phyloP scores from a whole-genome alignment of 2,113 vertebrate genomes.

The Ceratotherium simum region DNA sequence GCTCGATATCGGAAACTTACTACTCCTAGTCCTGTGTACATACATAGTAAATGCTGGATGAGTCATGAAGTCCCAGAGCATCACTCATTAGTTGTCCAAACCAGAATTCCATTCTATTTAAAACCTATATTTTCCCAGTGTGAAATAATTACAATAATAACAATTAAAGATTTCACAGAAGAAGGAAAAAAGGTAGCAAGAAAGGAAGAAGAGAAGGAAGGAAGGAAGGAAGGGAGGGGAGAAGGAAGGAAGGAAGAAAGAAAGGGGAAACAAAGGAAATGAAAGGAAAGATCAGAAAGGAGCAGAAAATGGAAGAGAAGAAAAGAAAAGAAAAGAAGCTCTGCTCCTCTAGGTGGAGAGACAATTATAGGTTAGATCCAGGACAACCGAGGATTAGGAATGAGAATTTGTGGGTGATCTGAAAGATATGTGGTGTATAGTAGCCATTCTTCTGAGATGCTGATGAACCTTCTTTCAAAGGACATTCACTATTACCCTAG shows the following conservation, averaged over 20 bases:
- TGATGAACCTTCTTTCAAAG: not conserved
- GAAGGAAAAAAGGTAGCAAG: not conserved
- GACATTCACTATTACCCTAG: not conserved
- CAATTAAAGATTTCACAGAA: not conserved
- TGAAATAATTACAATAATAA: not conserved
- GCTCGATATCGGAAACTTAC: not conserved
- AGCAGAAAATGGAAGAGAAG: not conserved
- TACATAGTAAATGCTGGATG: not conserved
- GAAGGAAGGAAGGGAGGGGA: fast-evolving
- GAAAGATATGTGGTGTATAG: too few relatives aligned
- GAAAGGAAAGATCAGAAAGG: not conserved
- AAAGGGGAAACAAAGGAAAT: not conserved
- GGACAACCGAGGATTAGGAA: not conserved
- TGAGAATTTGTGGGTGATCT: not conserved
- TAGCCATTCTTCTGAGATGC: fast-evolving
- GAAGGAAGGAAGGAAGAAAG: fast-evolving
- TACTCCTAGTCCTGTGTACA: fast-evolving
- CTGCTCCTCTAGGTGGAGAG: too few relatives aligned
- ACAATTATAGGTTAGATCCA: not conserved
- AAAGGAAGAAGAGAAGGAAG: fast-evolving
- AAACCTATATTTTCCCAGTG: not conserved
- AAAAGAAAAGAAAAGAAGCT: fast-evolving
- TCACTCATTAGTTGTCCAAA: not conserved
- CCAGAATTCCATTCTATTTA: not conserved
- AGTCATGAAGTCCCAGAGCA: not conserved